Percentiles rank a stretch among this genome's conserved stretches.
phyloP scores from a whole-genome alignment of 2,113 vertebrate genomes.

The Cricetomys ansorgei region DNA sequence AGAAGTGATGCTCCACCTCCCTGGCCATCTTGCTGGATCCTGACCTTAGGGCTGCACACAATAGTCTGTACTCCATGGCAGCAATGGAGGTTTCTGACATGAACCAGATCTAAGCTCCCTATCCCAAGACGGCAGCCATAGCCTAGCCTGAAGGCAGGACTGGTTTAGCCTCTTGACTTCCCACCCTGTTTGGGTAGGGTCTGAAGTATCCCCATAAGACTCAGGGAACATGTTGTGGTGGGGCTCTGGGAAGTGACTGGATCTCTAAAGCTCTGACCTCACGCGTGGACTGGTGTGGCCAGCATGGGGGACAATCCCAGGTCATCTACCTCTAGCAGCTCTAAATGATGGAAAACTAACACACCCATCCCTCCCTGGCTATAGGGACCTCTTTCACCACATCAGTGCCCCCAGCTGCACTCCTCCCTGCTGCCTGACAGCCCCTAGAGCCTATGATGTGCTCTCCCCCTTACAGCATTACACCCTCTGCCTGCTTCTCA shows the following conservation, averaged over 20 bases:
- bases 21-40: not conserved
- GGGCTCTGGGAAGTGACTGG: not conserved
- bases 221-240: not conserved
- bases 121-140: not conserved
- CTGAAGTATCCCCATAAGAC: not conserved
- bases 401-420: not conserved
- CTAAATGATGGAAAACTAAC: not conserved
- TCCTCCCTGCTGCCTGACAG: not conserved
- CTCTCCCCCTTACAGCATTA: not conserved
- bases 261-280: not conserved
- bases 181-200: not conserved
- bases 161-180: not conserved
- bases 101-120: not conserved
- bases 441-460: not conserved
- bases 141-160: not conserved
- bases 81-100: not conserved
- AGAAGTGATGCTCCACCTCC: not conserved
- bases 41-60: not conserved
- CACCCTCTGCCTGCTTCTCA: not conserved
- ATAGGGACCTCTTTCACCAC: not conserved
- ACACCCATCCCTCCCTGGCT: not conserved
- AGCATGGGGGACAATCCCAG: not conserved
- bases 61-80: not conserved
- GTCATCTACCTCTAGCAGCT: not conserved
- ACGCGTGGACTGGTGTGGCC: not conserved